phyloP scores from a whole-genome alignment of 2,888 invertebrate species.

The Nemotelus nigrinus region DNA sequence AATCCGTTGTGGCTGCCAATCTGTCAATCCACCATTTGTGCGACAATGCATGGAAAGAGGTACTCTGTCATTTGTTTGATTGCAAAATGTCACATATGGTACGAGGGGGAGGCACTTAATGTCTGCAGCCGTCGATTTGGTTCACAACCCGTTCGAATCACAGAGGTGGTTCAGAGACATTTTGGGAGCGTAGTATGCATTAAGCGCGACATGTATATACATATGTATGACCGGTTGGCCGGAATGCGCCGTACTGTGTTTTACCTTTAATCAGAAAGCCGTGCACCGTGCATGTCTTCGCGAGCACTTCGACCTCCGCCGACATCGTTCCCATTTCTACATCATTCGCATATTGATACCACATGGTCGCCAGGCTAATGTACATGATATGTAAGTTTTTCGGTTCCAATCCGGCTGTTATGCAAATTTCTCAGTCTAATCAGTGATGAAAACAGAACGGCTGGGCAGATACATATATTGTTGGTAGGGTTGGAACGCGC shows the following conservation, averaged over 20 bases:
- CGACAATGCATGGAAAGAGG: constrained; percentile 18
- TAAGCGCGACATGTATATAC: constrained; percentile 11
- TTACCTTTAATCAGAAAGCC: constrained; percentile 48
- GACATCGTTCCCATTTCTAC: constrained; percentile 19
- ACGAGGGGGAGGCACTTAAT: constrained; percentile 44
- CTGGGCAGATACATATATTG: constrained; percentile 8
- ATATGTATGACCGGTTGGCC: too few species aligned
- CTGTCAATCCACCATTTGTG: constrained; percentile 31
- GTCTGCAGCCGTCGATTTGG: constrained; percentile 15
- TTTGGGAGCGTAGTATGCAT: constrained; percentile 45
- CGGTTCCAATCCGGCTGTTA: constrained; percentile 47
- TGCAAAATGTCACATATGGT: constrained; percentile 50
- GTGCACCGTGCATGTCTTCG: constrained; percentile 32
- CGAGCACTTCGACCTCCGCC: constrained; percentile 40
- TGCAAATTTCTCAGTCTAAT: constrained; percentile 46
- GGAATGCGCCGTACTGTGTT: neutral
- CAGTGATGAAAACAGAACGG: constrained; percentile 33
- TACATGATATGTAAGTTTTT: constrained; percentile 34
- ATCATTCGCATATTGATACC: constrained; percentile 47
- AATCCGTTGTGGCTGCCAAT: constrained; percentile 20
- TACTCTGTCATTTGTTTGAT: constrained; percentile 49
- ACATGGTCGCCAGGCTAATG: constrained; percentile 41
- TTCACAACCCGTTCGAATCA: constrained; percentile 32
- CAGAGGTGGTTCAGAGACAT: neutral
- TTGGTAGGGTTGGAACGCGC: constrained; percentile 12